Evolutionary conservation across 2,888 invertebrate species (phyloP).

Genomic region (Eristalis intricaria): DNA sequence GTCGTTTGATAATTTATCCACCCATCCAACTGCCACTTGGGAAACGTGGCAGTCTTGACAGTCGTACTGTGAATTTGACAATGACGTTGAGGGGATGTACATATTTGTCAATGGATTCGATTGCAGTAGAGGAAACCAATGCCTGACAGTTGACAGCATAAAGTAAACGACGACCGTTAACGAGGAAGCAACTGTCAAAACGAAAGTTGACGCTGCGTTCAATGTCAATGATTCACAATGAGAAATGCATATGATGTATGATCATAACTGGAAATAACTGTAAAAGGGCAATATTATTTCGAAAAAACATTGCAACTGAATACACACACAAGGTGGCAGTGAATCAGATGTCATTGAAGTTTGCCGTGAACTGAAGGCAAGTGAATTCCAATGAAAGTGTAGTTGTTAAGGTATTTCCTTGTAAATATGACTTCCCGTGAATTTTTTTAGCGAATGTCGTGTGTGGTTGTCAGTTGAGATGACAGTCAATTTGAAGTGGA

Average conservation of each 20-base stretch:
- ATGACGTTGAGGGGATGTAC: background rate
- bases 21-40: too few relatives aligned
- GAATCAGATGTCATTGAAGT: background rate
- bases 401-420: background rate
- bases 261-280: background rate
- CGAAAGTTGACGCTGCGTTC: background rate
- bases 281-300: background rate
- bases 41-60: too few relatives aligned
- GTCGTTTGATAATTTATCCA: too few relatives aligned
- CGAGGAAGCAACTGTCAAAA: background rate
- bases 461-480: too few relatives aligned
- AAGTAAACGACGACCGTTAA: background rate
- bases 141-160: background rate
- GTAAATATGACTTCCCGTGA: background rate
- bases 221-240: background rate
- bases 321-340: background rate
- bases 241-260: background rate
- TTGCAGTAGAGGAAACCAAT: too few relatives aligned
- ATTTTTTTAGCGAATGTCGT: background rate
- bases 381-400: background rate
- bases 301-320: background rate
- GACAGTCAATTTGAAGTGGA: too few relatives aligned
- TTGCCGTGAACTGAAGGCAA: background rate
- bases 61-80: background rate
- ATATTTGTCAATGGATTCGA: background rate